phyloP scores from a whole-genome alignment of 2,797 vertebrate species.

The Mormyrus hasselquistii region DNA sequence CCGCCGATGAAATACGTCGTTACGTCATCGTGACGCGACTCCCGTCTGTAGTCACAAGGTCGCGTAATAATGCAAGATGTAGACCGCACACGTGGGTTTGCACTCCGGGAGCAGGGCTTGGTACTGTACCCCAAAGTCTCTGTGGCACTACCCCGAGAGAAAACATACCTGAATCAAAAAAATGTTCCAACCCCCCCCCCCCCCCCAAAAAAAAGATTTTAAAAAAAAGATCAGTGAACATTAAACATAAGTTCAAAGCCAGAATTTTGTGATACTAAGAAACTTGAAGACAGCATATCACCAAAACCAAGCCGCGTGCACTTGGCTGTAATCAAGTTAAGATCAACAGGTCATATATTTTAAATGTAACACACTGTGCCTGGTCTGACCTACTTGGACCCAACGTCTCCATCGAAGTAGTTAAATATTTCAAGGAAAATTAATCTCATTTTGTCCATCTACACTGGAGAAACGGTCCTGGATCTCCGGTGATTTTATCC shows the following conservation, averaged over 20 bases:
- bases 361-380: not conserved
- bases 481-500: not conserved
- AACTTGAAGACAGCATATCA: not conserved
- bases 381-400: not conserved
- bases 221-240: not conserved
- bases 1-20: slow-evolving; percentile 33
- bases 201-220: not conserved
- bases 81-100: not conserved
- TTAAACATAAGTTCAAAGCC: not conserved
- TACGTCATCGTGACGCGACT: slow-evolving; percentile 38
- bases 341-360: not conserved
- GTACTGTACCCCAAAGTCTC: not conserved
- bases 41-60: slow-evolving; percentile 16
- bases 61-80: slow-evolving; percentile 5
- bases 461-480: not conserved
- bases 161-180: not conserved
- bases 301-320: not conserved
- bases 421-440: not conserved
- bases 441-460: not conserved
- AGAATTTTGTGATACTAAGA: not conserved
- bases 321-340: not conserved
- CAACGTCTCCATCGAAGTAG: not conserved
- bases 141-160: not conserved
- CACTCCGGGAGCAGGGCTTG: not conserved
- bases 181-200: not conserved